A percentile compares a stretch with the other conserved stretches of the same genome.
phyloP scores from a whole-genome alignment of 2,113 vertebrate species.

The Peromyscus leucopus region DNA sequence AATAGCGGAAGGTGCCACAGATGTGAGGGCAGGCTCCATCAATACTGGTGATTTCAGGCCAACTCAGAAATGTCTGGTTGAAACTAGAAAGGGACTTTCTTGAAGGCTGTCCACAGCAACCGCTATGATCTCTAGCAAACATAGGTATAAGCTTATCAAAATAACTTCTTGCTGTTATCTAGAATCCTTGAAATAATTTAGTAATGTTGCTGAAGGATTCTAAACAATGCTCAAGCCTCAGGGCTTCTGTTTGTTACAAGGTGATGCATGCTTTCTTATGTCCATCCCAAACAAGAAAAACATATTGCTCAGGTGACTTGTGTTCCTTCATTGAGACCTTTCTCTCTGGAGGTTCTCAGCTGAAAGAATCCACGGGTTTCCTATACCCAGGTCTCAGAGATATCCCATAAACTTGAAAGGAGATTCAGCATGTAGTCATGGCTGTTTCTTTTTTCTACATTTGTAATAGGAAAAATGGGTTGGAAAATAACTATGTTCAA shows the following conservation, averaged over 20 bases:
- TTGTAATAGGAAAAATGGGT: constrained; percentile 39
- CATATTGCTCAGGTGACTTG: neutral
- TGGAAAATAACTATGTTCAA: constrained; percentile 49
- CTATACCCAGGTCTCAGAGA: neutral
- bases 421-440: neutral
- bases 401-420: neutral
- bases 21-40: neutral
- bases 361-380: neutral
- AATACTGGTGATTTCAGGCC: neutral
- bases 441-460: neutral
- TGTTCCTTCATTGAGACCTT: neutral
- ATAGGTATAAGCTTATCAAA: neutral
- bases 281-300: neutral
- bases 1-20: neutral
- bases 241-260: neutral
- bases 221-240: neutral
- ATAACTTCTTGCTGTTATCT: neutral
- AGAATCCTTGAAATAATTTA: neutral
- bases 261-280: neutral
- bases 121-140: neutral
- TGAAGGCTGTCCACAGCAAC: neutral
- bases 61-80: neutral
- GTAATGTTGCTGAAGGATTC: neutral
- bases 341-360: neutral
- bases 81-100: neutral